Base-by-base conservation (phyloP, 2,888 invertebrate genomes). In the Galerucella nymphaeae region DNA sequence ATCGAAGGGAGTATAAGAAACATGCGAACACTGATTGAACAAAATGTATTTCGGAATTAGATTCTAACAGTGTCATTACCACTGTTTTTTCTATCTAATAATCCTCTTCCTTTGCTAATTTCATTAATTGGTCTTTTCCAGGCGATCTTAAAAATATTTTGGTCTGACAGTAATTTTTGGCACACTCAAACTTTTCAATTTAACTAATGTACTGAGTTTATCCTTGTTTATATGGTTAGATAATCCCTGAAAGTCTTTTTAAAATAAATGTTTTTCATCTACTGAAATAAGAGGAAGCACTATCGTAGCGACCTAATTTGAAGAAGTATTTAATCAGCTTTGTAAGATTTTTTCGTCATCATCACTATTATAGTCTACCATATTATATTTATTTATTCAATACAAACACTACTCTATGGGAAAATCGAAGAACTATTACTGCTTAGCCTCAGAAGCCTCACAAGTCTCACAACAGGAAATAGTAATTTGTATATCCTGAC, bases 71-170 rank as follows among this genome's bases (percentile, higher is more conserved):
- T 53, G 57, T 66, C 66, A 66, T 66, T 66, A 66, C 58, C 57
- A 57, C 42, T 66, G 42, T 66, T 66, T 66, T 66, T 66, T 65
- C 57, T 66, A 41, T 66, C 66, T 57, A 58, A 57, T 57, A 66
- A 66, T 66, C 66, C 66, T 66, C 57, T 58, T 57, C 42, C 57
- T 66, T 66, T 41, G 57, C 57, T 66, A 50, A 65, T 53, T 55
- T 65, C 38, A 55, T 55, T 65, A 66, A 66, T 66, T 66, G 66
- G 57, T 66, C 42, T 18, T 59, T 59, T 38, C 38, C 41, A 38
- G 38, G 59, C 59, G 18, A 57, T 66, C 57, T 66, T 66, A n/a
- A 20, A 20, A 57, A 16, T 57, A 20, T 57, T 66, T 57, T 57
- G 42, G 42, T 57, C 66, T 42, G 11, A 58, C 66, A 48, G 45